Base-by-base conservation (phyloP, 2,113 vertebrate species). In the Ia io region DNA sequence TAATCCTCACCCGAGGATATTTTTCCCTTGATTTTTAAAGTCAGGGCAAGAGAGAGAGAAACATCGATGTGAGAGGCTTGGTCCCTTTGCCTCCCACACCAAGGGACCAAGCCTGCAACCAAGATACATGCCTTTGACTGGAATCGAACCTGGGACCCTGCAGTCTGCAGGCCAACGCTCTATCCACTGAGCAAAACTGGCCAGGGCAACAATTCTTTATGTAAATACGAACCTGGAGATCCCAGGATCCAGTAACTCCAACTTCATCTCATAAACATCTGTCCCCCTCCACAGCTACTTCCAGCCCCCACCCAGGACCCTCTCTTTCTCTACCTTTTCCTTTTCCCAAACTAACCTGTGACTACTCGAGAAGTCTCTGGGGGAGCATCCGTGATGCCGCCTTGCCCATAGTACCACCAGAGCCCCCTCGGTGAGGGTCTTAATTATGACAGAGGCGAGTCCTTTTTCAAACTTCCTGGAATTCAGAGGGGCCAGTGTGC, bases 391-490 rank as follows among this genome's bases (percentile, higher is more conserved):
- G 0, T 28, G 61, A 87, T 51, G 28, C 49, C 89, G 14, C 88
- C 93, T 59, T 84, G 85, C 40, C 78, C 40, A 5, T 16, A 49
- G 71, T 40, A 28, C 84, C 40, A 35, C 40, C 23, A 80, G 69
- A 70, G 59, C 70, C 42, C 35, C 56, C 86, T 95, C 73, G 61
- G 47, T 5, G 69, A 88, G 59, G 76, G 74, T 90, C 88, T 95
- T 79, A 74, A 80, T 93, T 71, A 86, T 76, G 69, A 94, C 63
- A 56, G 91, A 76, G 69, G 42, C 42, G 80, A 96, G 70, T 32
- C 76, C 61, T 0, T 18, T 86, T 96, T 96, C 92, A 96, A 97
- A 95, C 83, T 92, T 90, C 90, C 92, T 95, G 94, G 95, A 93
- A 84, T 96, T 97, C 83, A 17, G 22, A 97, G 88, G 12, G 1